These are phyloP conservation scores for Antedon mediterranea DNA, from an alignment of 53 echinoderm and acorn worm species.

Conservation along the genomic window DNA sequence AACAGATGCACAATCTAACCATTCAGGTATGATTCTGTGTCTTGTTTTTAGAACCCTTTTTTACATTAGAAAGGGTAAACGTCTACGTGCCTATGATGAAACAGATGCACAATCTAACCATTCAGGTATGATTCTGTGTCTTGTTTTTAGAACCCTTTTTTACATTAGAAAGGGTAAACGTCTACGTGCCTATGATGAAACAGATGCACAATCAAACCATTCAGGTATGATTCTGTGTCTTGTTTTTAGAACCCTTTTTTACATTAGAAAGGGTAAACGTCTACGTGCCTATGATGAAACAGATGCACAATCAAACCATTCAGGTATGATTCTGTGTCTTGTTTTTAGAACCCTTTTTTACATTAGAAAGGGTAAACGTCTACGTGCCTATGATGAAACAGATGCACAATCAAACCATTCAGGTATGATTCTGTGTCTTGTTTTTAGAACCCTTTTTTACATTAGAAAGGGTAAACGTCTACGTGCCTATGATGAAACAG, in stretches of 20 bases:
- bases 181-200: neutral
- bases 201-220: neutral
- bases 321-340: too few relatives aligned
- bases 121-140: too few relatives aligned
- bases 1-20: neutral
- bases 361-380: slow-evolving; percentile 16
- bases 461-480: slow-evolving; percentile 16
- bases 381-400: neutral
- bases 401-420: neutral
- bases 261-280: slow-evolving; percentile 19
- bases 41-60: too few relatives aligned
- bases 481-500: neutral
- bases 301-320: neutral
- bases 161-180: slow-evolving; percentile 20
- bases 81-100: neutral
- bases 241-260: too few relatives aligned
- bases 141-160: too few relatives aligned
- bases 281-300: neutral
- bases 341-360: too few relatives aligned
- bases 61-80: slow-evolving; percentile 22
- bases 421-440: too few relatives aligned
- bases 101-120: neutral
- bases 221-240: too few relatives aligned
- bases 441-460: too few relatives aligned
- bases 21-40: too few relatives aligned